phyloP scores from a whole-genome alignment of 2,797 vertebrate species.

The Oryzias dopingdopingensis region DNA sequence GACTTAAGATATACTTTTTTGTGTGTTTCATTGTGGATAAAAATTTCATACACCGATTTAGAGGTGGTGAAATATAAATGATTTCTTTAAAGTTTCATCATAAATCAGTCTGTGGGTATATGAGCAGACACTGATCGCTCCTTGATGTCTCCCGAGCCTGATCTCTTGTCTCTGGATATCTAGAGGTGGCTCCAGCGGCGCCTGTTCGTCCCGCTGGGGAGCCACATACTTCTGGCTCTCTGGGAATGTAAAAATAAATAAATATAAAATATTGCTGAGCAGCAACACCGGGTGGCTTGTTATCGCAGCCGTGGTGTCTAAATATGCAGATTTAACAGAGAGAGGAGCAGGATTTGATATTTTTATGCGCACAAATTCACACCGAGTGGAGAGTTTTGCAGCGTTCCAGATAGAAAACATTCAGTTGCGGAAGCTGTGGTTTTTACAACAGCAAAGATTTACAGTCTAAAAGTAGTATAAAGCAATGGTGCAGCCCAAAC shows the following conservation, averaged over 20 bases:
- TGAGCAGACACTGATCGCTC: constrained; percentile 86
- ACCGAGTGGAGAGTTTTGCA: too few species aligned
- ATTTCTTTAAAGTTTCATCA: constrained; percentile 92
- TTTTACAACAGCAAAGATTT: too few species aligned
- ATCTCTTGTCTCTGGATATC: constrained; percentile 59
- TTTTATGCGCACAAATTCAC: too few species aligned
- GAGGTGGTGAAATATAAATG: constrained; percentile 93
- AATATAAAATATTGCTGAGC: constrained; percentile 6
- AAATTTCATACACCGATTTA: constrained; percentile 92
- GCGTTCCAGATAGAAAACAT: too few species aligned
- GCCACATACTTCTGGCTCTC: constrained; percentile 42
- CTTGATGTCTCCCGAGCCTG: constrained; percentile 78
- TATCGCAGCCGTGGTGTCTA: constrained; percentile 42
- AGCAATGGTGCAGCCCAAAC: too few species aligned
- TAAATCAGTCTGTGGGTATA: constrained; percentile 86
- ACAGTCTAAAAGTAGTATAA: too few species aligned
- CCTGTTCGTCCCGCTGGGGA: constrained; percentile 62
- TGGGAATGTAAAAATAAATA: constrained; percentile 27
- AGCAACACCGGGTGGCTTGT: constrained; percentile 41
- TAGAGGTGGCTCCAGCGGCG: constrained; percentile 62
- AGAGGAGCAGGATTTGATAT: too few species aligned
- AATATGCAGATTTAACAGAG: constrained; percentile 23
- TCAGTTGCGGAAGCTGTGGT: too few species aligned
- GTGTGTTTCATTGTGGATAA: constrained; percentile 85
- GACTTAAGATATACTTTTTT: constrained; percentile 75